Percentiles rank a stretch among this genome's conserved stretches.
These are phyloP conservation scores for Elysia chlorotica DNA, from an alignment of 1,140 invertebrate species.

Conservation along the genomic window DNA sequence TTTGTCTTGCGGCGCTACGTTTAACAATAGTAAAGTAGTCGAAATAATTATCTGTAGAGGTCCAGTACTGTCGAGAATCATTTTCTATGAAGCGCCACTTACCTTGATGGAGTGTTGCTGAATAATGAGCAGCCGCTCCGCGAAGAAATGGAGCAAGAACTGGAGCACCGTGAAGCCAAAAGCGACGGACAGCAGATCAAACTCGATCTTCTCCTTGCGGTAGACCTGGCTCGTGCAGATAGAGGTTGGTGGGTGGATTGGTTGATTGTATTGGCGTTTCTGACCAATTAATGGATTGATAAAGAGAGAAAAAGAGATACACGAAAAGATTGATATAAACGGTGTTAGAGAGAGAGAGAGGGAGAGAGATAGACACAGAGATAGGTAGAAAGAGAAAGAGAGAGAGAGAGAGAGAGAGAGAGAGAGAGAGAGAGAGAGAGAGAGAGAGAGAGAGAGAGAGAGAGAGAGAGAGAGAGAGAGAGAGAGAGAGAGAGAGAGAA, in stretches of 20 bases:
- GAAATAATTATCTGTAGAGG: not conserved
- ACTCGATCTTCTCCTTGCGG: constrained; percentile 26
- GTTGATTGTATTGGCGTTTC: not conserved
- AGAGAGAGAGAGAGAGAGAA: too few species aligned
- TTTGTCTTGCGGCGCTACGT: not conserved
- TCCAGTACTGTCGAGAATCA: not conserved
- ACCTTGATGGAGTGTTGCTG: not conserved
- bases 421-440: not conserved
- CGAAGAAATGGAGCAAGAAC: constrained; percentile 37
- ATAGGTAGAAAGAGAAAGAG: not conserved
- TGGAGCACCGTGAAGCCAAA: constrained; percentile 31
- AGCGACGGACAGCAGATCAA: constrained; percentile 34
- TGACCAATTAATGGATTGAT: not conserved
- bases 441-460: too few species aligned
- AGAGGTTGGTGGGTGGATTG: not conserved
- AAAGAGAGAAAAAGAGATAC: constrained; percentile 20
- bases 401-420: not conserved
- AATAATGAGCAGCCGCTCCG: constrained; percentile 21
- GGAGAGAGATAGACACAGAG: not conserved
- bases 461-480: too few species aligned
- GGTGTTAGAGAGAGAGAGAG: not conserved
- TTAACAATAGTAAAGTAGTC: not conserved
- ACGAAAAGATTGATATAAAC: not conserved
- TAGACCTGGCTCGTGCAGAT: constrained; percentile 24
- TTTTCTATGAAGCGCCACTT: too few species aligned